These are phyloP conservation scores for Cerastis leucographa DNA, from an alignment of 2,888 invertebrate species.

Conservation along the genomic window DNA sequence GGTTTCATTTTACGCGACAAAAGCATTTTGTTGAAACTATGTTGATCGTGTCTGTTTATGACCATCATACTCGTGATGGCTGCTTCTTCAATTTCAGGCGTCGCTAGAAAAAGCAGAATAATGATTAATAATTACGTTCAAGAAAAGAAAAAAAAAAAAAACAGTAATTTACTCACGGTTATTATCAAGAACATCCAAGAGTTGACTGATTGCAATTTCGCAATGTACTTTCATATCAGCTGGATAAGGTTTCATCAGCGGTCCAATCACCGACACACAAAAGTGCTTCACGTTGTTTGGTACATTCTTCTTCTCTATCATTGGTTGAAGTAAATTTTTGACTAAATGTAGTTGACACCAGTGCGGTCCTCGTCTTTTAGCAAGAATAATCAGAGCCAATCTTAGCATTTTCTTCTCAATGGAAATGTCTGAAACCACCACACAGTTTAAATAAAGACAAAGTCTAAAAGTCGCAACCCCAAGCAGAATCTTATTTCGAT, in stretches of 20 bases:
- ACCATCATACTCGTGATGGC: conserved; percentile 81
- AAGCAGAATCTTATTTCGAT: not conserved
- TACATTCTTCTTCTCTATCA: conserved; percentile 76
- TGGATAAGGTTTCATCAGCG: conserved; percentile 85
- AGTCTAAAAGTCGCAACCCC: not conserved
- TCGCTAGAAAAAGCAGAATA: conserved; percentile 75
- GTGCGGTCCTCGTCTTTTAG: conserved; percentile 84
- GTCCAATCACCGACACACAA: conserved; percentile 82
- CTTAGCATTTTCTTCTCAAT: conserved; percentile 81
- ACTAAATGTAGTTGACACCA: conserved; percentile 86
- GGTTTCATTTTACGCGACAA: conserved; percentile 77
- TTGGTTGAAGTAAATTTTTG: conserved; percentile 80
- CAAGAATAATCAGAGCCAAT: conserved; percentile 81
- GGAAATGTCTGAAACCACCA: conserved; percentile 74
- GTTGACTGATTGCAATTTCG: conserved; percentile 81
- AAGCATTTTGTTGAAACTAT: conserved; percentile 75
- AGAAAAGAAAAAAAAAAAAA: not conserved
- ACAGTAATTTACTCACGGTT: conserved; percentile 78
- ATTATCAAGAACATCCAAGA: conserved; percentile 77
- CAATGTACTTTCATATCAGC: conserved; percentile 84
- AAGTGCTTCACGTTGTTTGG: conserved; percentile 76
- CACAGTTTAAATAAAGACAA: conserved; percentile 1
- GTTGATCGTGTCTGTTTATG: conserved; percentile 79
- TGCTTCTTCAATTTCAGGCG: conserved; percentile 80
- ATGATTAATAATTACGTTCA: not conserved